A percentile compares a stretch with the other conserved stretches of the same genome.
These are phyloP conservation scores for Caenorhabditis sp. DNA, from an alignment of 2,888 invertebrate species.

Conservation along the genomic window DNA sequence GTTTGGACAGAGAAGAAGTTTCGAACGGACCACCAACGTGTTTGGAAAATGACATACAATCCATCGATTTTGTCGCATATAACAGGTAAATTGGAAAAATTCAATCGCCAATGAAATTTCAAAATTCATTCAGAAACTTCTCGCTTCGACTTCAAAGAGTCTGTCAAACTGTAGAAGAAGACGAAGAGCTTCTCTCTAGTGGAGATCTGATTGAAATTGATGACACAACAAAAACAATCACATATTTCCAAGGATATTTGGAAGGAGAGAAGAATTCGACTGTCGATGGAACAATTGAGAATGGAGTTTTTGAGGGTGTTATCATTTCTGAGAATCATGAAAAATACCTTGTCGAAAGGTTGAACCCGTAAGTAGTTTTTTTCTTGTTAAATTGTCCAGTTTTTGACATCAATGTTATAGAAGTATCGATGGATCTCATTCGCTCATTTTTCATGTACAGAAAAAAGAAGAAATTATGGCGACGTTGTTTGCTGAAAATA, in stretches of 20 bases:
- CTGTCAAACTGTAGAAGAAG: not conserved
- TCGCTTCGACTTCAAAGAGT: slow-evolving; percentile 3
- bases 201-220: not conserved
- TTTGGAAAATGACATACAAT: not conserved
- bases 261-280: slow-evolving; percentile 9
- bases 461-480: not conserved
- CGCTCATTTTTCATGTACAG: slow-evolving; percentile 2
- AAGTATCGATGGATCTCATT: slow-evolving; percentile 6
- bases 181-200: slow-evolving; percentile 4
- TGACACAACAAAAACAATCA: not conserved
- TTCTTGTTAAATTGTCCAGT: not conserved
- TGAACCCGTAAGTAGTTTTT: slow-evolving; percentile 4
- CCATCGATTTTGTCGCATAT: not conserved
- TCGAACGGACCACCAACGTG: not conserved
- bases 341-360: slow-evolving; percentile 2
- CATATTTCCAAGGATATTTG: slow-evolving; percentile 5
- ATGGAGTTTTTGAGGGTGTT: slow-evolving; percentile 9
- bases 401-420: no score
- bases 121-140: not conserved
- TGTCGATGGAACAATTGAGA: slow-evolving; percentile 8
- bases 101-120: slow-evolving; percentile 1
- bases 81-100: not conserved
- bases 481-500: not conserved
- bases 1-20: not conserved
- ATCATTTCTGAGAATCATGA: slow-evolving; percentile 1